Percentiles rank a stretch among this genome's conserved stretches.
Evolutionary conservation across 2,888 invertebrate genomes (phyloP).

Genomic region (Pteria penguin): DNA sequence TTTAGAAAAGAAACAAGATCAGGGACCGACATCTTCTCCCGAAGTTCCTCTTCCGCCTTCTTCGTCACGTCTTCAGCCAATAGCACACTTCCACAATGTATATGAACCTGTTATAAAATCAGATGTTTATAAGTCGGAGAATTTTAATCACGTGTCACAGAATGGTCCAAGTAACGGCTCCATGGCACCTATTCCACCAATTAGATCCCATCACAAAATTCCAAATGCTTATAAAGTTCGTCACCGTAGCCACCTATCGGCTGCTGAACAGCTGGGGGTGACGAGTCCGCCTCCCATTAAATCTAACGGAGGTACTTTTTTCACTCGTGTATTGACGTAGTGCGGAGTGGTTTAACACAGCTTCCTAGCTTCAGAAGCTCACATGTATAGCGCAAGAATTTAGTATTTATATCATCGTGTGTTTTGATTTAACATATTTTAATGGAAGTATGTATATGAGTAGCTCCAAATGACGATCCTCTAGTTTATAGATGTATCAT

Average conservation of each 20-base stretch:
- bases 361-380: background rate
- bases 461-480: slow-evolving; percentile 8
- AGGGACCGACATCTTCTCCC: slow-evolving; percentile 44
- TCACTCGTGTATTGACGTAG: background rate
- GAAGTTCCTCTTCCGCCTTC: slow-evolving; percentile 47
- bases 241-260: slow-evolving; percentile 60
- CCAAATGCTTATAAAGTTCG: slow-evolving; percentile 29
- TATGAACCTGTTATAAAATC: slow-evolving; percentile 13
- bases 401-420: too few species aligned
- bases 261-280: slow-evolving; percentile 69
- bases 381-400: background rate
- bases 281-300: slow-evolving; percentile 64
- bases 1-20: slow-evolving; percentile 35
- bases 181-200: slow-evolving; percentile 27
- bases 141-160: background rate
- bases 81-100: slow-evolving; percentile 51
- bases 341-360: slow-evolving; percentile 14
- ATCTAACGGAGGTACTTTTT: slow-evolving; percentile 40
- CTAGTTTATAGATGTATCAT: too few species aligned
- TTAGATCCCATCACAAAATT: slow-evolving; percentile 25
- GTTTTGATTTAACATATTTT: too few species aligned
- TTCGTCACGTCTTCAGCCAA: slow-evolving; percentile 51
- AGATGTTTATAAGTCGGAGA: background rate
- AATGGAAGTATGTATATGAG: background rate
- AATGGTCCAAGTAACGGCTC: slow-evolving; percentile 1